These are phyloP conservation scores for Amiota mariae DNA, from an alignment of 2,888 invertebrate genomes.

Conservation along the genomic window DNA sequence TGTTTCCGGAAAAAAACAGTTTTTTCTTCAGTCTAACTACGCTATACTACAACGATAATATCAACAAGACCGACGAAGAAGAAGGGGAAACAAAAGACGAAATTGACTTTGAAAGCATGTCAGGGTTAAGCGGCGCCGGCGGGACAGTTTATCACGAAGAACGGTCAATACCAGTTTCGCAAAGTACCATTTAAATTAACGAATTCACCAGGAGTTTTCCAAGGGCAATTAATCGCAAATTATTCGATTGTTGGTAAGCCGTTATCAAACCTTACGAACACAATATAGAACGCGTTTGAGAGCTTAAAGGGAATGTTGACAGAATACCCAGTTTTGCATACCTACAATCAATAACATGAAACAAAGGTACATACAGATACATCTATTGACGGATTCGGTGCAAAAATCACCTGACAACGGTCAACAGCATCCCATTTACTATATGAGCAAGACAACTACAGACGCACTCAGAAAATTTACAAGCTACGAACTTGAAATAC, in stretches of 20 bases:
- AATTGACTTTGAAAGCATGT: no score
- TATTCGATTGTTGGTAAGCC: no score
- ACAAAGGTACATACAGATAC: slow-evolving; percentile 60
- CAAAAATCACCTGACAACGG: slow-evolving; percentile 47
- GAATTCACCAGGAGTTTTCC: slow-evolving; percentile 58
- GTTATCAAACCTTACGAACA: no score
- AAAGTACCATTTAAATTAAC: slow-evolving; percentile 69
- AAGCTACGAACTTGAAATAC: slow-evolving; percentile 55
- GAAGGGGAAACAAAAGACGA: no score
- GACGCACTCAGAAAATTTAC: slow-evolving; percentile 46
- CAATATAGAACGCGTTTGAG: background rate
- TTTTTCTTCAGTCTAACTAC: no score
- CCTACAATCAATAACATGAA: background rate
- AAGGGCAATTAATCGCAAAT: slow-evolving; percentile 46
- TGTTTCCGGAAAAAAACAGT: no score
- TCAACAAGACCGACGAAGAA: no score
- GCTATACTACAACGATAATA: no score
- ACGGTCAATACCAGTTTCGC: slow-evolving; percentile 58
- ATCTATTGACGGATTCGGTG: slow-evolving; percentile 53
- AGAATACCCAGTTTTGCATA: background rate
- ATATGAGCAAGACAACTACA: slow-evolving; percentile 58
- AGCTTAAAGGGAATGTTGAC: background rate
- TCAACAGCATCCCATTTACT: slow-evolving; percentile 53
- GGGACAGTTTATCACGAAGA: slow-evolving; percentile 48
- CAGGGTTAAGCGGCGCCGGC: no score